Evolutionary conservation across 2,888 invertebrate genomes (phyloP), one percentile per base, ranked within the genome.

Genomic region (Dyspetes luteomarginatus): DNA sequence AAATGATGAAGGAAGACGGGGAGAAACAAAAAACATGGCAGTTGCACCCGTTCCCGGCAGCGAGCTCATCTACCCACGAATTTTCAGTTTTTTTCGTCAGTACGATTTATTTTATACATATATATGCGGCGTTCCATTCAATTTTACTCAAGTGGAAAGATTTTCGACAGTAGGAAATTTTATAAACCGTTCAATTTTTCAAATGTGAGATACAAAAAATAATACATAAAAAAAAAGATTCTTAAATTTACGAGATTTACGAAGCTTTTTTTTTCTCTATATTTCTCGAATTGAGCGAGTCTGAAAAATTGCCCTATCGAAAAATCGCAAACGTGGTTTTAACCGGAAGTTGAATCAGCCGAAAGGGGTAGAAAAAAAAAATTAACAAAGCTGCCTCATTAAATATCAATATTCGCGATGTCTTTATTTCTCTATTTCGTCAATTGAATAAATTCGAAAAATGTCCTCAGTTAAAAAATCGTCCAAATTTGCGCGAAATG

Each of bases 51-150:
- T 64, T 73, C 64, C 50, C 55, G 52, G 45, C 56, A 75, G 55
- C 41, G 36, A 45, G 50, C 36, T 45, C 26, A 17, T 30, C 77
- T 71, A 45, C 62, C 76, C 80, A 76, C 75, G 62, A 76, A 68
- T 72, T 72, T 76, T 24, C 28, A 50, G 9, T 76, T 72, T 56
- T 24, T 76, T 67, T 76, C 60, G 67, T 75, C 60, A 28, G 52
- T 30, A 41, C 56, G 62, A 71, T 71, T 71, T 69, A 65, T 71
- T 41, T 19, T 19, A 41, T 19, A 4, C 7, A 36, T 36, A 9
- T 36, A 9, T 9, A 5, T 36, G 5, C 28, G 36, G 5, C 9
- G 5, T 36, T 2, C 9, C 9, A 0, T 36, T 5, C 1, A 1
- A 36, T 28, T 28, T 28, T 28, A 4, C 28, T 28, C 28, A n/a